A percentile compares a stretch with the other conserved stretches of the same genome.
Evolutionary conservation across 1,140 invertebrate genomes (phyloP).

Genomic region (Hesperophylax magnus): DNA sequence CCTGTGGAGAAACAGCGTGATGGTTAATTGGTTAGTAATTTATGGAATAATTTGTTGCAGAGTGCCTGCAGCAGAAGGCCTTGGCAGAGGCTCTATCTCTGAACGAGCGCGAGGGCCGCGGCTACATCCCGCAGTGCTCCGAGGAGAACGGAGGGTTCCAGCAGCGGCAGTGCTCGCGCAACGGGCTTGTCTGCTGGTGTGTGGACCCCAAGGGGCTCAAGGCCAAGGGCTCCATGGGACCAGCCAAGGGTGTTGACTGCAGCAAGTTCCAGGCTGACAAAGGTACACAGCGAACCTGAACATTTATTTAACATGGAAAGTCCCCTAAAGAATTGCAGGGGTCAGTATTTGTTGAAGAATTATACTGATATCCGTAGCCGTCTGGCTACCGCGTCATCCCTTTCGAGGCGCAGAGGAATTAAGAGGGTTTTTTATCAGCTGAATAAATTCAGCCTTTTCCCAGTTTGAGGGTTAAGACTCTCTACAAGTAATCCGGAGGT

Average conservation of each 20-base stretch:
- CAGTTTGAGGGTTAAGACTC: no score
- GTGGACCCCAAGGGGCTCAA: slow-evolving; percentile 84
- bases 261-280: slow-evolving; percentile 53
- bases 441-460: no score
- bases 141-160: slow-evolving; percentile 78
- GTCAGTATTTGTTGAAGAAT: no score
- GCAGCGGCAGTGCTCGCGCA: slow-evolving; percentile 83
- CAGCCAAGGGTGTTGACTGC: slow-evolving; percentile 80
- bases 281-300: slow-evolving; percentile 27
- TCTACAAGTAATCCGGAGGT: no score
- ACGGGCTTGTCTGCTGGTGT: slow-evolving; percentile 90
- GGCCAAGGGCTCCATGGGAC: slow-evolving; percentile 83
- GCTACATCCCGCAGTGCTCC: slow-evolving; percentile 87
- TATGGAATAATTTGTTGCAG: slow-evolving; percentile 58
- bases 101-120: slow-evolving; percentile 83
- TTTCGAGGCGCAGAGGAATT: no score
- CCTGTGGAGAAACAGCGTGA: no score
- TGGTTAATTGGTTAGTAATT: no score
- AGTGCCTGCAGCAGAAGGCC: slow-evolving; percentile 83
- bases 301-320: no score
- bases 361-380: no score
- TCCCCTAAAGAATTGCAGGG: no score
- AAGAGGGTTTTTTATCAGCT: no score
- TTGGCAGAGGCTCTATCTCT: slow-evolving; percentile 83
- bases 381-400: no score